Percentiles rank a stretch among this genome's conserved stretches.
phyloP scores from a whole-genome alignment of 2,888 invertebrate species.

The Lissocephala sabroskyi region DNA sequence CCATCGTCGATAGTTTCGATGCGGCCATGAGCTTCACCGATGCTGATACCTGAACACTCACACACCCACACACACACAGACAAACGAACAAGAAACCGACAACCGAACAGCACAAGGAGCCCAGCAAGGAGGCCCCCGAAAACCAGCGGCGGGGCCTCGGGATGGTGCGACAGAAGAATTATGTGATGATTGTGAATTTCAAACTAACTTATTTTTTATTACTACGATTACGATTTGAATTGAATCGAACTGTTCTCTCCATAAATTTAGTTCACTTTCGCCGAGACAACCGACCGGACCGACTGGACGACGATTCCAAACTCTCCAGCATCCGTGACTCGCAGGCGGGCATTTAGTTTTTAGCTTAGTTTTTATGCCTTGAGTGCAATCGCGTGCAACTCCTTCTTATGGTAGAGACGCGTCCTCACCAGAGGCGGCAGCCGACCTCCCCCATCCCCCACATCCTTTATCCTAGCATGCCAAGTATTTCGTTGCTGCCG shows the following conservation, averaged over 20 bases:
- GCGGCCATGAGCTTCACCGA: slow-evolving; percentile 67
- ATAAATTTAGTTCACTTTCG: slow-evolving; percentile 55
- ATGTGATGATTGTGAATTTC: slow-evolving; percentile 68
- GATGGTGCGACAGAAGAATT: too few species aligned
- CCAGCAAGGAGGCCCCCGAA: too few species aligned
- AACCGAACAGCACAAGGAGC: too few species aligned
- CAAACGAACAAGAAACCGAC: too few species aligned
- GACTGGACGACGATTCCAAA: too few species aligned
- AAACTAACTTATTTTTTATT: slow-evolving; percentile 63
- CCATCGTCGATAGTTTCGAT: slow-evolving; percentile 66
- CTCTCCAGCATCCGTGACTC: too few species aligned
- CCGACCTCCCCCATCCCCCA: too few species aligned
- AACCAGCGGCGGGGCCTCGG: too few species aligned
- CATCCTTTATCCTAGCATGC: slow-evolving; percentile 11
- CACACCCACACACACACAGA: too few species aligned
- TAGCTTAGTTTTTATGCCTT: slow-evolving; percentile 61
- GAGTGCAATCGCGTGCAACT: too few species aligned
- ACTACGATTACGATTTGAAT: slow-evolving; percentile 40
- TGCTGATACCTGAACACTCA: slow-evolving; percentile 60
- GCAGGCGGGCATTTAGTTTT: slow-evolving; percentile 55
- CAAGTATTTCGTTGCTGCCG: slow-evolving; percentile 17
- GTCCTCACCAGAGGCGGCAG: too few species aligned
- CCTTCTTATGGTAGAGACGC: too few species aligned
- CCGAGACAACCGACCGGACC: slow-evolving; percentile 5
- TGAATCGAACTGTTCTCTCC: slow-evolving; percentile 62